These are phyloP conservation scores for Australoheros scitulus DNA, from an alignment of 2,113 vertebrate genomes.

Conservation along the genomic window DNA sequence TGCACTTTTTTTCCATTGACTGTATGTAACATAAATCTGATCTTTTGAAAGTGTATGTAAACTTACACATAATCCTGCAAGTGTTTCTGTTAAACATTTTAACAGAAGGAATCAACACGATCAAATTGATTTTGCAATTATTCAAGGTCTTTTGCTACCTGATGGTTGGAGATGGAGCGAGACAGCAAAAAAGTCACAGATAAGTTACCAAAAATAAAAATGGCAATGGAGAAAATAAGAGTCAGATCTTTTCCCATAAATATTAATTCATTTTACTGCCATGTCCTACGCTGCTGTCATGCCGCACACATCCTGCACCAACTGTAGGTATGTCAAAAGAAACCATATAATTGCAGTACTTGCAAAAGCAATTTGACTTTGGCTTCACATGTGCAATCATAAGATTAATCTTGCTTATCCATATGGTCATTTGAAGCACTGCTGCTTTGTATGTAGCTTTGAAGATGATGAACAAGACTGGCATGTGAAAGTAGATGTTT, in stretches of 20 bases:
- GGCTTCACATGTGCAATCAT: not conserved
- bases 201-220: not conserved
- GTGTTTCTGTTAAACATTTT: fast-evolving
- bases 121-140: not conserved
- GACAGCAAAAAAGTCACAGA: not conserved
- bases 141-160: not conserved
- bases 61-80: not conserved
- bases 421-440: not conserved
- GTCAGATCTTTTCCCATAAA: not conserved
- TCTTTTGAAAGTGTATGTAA: fast-evolving
- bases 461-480: not conserved
- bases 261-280: not conserved
- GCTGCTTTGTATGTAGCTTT: not conserved
- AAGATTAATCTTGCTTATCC: not conserved
- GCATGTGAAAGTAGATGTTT: not conserved
- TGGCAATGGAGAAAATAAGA: not conserved
- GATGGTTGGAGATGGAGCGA: not conserved
- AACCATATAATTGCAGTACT: not conserved
- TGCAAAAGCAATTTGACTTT: not conserved
- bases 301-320: not conserved
- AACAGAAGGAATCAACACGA: not conserved
- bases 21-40: not conserved
- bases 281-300: not conserved
- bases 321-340: not conserved
- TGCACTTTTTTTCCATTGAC: too few species aligned